These are phyloP conservation scores for Albula glossodonta DNA, from an alignment of 2,113 vertebrate genomes.

Conservation along the genomic window DNA sequence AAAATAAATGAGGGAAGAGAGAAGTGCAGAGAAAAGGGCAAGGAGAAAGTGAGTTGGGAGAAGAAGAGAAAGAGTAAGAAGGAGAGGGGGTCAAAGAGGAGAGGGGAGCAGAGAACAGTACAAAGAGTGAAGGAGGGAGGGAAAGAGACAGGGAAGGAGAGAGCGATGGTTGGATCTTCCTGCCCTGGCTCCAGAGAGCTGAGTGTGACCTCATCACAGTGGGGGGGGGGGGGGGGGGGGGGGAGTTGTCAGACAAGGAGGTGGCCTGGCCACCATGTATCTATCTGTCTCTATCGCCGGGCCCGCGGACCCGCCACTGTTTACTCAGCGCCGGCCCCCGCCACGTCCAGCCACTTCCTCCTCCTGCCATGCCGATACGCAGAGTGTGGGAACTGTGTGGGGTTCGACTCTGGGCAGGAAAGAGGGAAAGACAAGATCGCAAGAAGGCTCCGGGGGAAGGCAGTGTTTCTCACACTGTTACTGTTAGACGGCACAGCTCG, in stretches of 20 bases:
- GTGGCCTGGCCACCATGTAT: conserved; percentile 7
- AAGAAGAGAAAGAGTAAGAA: not conserved
- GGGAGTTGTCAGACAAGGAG: conserved; percentile 50
- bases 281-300: conserved; percentile 49
- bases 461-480: not conserved
- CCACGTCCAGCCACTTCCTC: conserved; percentile 84
- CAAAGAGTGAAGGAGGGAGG: not conserved
- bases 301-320: conserved; percentile 47
- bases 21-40: not conserved
- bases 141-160: conserved; percentile 36
- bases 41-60: not conserved
- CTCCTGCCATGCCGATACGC: conserved; percentile 78
- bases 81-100: not conserved
- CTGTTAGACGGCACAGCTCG: not conserved
- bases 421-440: conserved; percentile 60
- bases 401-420: conserved; percentile 59
- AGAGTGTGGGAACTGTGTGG: conserved; percentile 79
- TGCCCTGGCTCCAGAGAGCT: conserved; percentile 44
- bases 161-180: conserved; percentile 50
- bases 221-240: conserved; percentile 17
- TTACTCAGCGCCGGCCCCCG: conserved; percentile 63
- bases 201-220: conserved; percentile 36
- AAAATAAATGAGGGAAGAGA: not conserved
- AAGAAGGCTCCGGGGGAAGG: conserved; percentile 38
- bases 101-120: not conserved